These are phyloP conservation scores for Mastomys natalensis DNA, from an alignment of 2,113 vertebrate species.

Conservation along the genomic window DNA sequence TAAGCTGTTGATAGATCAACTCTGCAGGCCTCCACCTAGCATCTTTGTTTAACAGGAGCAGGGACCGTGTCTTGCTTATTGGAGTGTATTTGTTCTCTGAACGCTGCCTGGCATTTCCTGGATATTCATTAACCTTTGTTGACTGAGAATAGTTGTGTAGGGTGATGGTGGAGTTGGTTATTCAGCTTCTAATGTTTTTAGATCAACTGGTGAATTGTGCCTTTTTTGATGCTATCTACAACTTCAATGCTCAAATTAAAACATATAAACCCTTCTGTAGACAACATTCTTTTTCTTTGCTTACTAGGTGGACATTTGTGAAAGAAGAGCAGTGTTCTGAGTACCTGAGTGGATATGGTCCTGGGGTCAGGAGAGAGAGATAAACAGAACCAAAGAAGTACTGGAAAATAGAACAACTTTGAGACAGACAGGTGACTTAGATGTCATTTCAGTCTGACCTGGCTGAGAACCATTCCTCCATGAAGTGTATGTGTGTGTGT, in stretches of 20 bases:
- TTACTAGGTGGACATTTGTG: neutral
- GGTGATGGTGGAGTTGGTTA: neutral
- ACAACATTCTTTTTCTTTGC: neutral
- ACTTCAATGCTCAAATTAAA: conserved; percentile 18
- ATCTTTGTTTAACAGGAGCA: neutral
- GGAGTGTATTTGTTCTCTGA: neutral
- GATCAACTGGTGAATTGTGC: neutral
- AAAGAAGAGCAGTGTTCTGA: neutral
- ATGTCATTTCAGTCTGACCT: neutral
- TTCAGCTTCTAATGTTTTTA: conserved; percentile 14
- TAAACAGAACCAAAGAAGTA: neutral
- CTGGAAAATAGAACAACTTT: neutral
- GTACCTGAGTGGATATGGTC: neutral
- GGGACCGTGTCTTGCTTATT: neutral
- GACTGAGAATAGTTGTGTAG: neutral
- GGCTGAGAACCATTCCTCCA: neutral
- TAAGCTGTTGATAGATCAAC: neutral
- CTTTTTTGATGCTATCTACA: neutral
- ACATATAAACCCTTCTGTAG: neutral
- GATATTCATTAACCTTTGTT: neutral
- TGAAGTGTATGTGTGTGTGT: neutral
- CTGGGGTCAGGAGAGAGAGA: neutral
- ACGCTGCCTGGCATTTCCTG: neutral
- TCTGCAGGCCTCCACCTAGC: neutral
- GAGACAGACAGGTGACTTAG: neutral